phyloP scores from a whole-genome alignment of 2,797 vertebrate genomes.

The Selene dorsalis region DNA sequence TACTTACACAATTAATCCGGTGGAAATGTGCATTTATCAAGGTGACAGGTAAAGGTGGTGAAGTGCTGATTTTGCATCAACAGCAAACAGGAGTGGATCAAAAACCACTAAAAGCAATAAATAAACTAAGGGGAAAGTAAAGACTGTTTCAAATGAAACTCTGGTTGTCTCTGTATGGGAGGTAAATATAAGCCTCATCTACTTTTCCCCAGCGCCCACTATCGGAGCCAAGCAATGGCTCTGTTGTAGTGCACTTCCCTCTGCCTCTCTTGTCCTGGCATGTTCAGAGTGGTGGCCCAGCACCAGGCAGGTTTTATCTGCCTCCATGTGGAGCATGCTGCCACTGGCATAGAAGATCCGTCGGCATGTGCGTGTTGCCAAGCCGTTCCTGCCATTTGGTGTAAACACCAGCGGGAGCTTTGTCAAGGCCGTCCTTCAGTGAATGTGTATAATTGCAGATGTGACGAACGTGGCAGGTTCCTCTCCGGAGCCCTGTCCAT shows the following conservation, averaged over 20 bases:
- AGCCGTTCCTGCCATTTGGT: constrained; percentile 40
- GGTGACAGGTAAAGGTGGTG: not conserved
- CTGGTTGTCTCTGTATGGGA: constrained; percentile 5
- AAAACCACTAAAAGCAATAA: not conserved
- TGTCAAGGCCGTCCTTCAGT: constrained; percentile 42
- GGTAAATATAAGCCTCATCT: constrained; percentile 13
- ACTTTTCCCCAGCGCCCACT: constrained; percentile 42
- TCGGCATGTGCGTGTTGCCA: constrained; percentile 46
- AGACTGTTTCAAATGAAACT: not conserved
- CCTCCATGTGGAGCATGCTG: constrained; percentile 56
- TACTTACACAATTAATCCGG: not conserved
- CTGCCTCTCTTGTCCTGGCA: constrained; percentile 54
- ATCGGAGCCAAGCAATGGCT: constrained; percentile 46
- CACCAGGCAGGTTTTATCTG: constrained; percentile 65
- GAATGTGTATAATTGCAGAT: constrained; percentile 58
- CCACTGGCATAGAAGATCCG: constrained; percentile 56
- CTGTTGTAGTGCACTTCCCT: constrained; percentile 32
- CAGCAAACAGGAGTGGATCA: not conserved
- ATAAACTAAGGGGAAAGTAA: not conserved
- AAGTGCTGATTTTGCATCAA: not conserved
- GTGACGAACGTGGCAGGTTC: constrained; percentile 38
- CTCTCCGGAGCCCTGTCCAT: constrained; percentile 17
- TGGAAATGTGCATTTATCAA: not conserved
- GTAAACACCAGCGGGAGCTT: constrained; percentile 35
- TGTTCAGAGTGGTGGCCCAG: constrained; percentile 57